Conservation (phyloP, 2,113 vertebrate species). For the Gopherus flavomarginatus region DNA sequence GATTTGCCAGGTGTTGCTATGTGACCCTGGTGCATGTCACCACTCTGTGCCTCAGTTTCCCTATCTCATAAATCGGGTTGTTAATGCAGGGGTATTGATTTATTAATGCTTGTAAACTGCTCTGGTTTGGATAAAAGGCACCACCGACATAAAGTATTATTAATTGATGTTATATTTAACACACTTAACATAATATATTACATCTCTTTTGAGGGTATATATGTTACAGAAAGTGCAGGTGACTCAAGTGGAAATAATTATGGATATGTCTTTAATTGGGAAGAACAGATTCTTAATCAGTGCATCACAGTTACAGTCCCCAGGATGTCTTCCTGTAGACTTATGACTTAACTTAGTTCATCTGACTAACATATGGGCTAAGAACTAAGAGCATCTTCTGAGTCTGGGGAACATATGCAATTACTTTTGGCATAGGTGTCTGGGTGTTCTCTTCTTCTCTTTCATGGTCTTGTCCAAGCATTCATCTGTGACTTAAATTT, state of each 20-base stretch:
- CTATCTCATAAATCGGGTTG: background rate
- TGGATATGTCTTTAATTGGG: conserved; percentile 50
- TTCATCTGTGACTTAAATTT: conserved; percentile 29
- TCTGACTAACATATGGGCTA: conserved; percentile 38
- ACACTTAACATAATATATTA: conserved; percentile 27
- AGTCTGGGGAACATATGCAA: background rate
- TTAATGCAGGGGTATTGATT: conserved; percentile 29
- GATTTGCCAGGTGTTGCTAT: background rate
- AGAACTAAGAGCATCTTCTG: conserved; percentile 25
- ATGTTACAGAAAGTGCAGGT: conserved; percentile 13
- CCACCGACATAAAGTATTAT: conserved; percentile 21
- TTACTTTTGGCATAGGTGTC: conserved; percentile 20
- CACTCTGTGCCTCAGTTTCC: background rate
- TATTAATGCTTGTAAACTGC: conserved; percentile 51
- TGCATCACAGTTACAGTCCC: conserved; percentile 31
- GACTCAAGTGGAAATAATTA: conserved; percentile 53
- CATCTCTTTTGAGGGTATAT: conserved; percentile 40
- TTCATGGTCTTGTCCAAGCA: background rate
- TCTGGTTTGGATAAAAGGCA: conserved; percentile 40
- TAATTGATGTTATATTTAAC: conserved; percentile 16
- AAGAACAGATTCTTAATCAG: conserved; percentile 55
- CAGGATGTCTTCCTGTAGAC: conserved; percentile 42
- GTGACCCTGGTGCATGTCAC: background rate
- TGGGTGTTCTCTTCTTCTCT: conserved; percentile 25
- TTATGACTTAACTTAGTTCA: conserved; percentile 5